Percentiles rank a stretch among this genome's conserved stretches.
Evolutionary conservation across 2,797 vertebrate species (phyloP).

Genomic region (Clarias fuscus): DNA sequence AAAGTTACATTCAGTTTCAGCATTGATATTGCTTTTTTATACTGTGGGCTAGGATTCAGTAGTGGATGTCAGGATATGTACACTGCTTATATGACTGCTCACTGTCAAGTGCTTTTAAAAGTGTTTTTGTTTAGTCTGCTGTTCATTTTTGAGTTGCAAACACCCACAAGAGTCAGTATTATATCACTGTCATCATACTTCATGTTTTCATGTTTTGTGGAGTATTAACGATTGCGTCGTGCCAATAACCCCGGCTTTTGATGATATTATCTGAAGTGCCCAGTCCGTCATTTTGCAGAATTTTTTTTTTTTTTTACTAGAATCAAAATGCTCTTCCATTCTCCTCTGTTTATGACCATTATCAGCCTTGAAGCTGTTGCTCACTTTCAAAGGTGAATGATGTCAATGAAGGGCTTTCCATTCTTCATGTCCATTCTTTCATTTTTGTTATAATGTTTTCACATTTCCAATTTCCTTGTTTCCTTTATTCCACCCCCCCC

Average conservation of each 20-base stretch:
- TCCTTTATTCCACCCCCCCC: constrained; percentile 36
- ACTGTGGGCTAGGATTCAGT: not conserved
- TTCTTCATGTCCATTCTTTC: not conserved
- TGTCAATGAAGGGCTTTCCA: not conserved
- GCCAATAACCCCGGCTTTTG: constrained; percentile 19
- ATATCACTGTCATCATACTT: constrained; percentile 17
- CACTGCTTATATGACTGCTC: not conserved
- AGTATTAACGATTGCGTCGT: constrained; percentile 16
- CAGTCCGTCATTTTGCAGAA: constrained; percentile 8
- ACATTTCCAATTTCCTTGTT: not conserved
- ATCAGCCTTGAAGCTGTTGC: constrained; percentile 22
- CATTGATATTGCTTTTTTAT: constrained; percentile 3
- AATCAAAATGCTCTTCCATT: constrained; percentile 31
- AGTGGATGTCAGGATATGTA: not conserved
- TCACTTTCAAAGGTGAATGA: constrained; percentile 19
- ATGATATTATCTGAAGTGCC: not conserved
- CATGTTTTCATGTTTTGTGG: not conserved
- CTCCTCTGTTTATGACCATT: constrained; percentile 41
- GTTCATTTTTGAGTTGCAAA: not conserved
- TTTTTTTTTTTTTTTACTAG: constrained; percentile 37
- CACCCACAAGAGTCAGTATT: not conserved
- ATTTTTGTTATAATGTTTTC: not conserved
- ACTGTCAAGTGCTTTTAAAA: not conserved
- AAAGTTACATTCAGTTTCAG: not conserved
- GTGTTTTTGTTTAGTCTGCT: constrained; percentile 1